Evolutionary conservation across 2,888 invertebrate species (phyloP), one percentile per base, ranked within the genome.

Genomic region (Coecobrya sp.): DNA sequence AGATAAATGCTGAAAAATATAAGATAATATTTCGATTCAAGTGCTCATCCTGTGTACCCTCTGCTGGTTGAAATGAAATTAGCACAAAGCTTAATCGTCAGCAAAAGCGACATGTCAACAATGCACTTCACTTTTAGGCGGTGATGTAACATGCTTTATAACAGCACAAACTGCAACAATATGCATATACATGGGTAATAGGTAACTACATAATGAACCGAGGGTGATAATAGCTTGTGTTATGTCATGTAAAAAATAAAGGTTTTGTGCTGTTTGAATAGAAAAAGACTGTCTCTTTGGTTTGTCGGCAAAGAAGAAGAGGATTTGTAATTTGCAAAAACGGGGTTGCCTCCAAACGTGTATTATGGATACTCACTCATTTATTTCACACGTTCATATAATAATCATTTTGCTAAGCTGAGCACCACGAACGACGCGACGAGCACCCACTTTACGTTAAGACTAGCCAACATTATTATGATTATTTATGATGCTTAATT

Each of bases 161-260:
- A 22, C 49, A 52, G 25, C 45, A 86, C 55, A 87, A 55, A 81
- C 22, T 81, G 88, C 70, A 82, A 36, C 86, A 73, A 59, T 59
- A 52, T 22, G 30, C 55, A 55, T 55, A n/a, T n/a, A n/a, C n/a
- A n/a, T n/a, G n/a, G n/a, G n/a, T n/a, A n/a, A n/a, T n/a, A 59
- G 10, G 49, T 81, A 81, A 81, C 81, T 81, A 81, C 59, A 59
- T 89, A 82, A 89, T 89, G 89, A 89, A 88, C 82, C 45, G 68
- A 27, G 59, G 22, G 86, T 62, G 82, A 82, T 89, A 82, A 82
- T 82, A 52, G 68, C 70, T 62, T 52, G 65, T 70, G 36, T 70
- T 86, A 70, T 65, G 84, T 84, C 86, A 52, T 86, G 68, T 36
- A 62, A 45, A 86, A 86, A 81, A 68, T 86, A 68, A 27, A 45